Base-by-base conservation (phyloP, 2,113 vertebrate species). In the Ciconia stormi region DNA sequence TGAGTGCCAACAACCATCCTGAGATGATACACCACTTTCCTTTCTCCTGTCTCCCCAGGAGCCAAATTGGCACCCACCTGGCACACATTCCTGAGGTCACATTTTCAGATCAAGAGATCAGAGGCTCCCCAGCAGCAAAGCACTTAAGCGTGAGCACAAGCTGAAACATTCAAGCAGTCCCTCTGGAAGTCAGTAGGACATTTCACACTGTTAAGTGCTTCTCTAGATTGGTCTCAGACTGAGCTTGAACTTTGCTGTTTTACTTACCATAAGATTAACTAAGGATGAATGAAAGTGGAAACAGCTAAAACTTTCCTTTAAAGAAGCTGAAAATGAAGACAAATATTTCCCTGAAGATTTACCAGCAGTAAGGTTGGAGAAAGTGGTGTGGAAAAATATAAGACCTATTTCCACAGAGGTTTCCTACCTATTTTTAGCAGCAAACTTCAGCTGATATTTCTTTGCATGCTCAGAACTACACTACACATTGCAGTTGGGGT, bases 271-370 rank as follows among this genome's bases (percentile, higher is more conserved):
- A 56, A 44, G 32, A 77, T 80, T 93, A 93, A 87, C 71, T 66
- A 88, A 95, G 70, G 58, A 87, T 50, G 38, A 73, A 78, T 2
- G 1, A 58, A 89, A 92, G 29, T 22, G 16, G 53, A 70, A 93
- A 93, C 26, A 86, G 47, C 23, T 66, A 50, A 91, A 95, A 91
- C 29, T 88, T 96, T 62, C 46, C 29, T 85, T 83, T 67, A 90
- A 93, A 94, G 32, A 53, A 93, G 15, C 14, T 86, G 53, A 90
- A 93, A 92, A 93, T 50, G 2, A 84, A 95, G 52, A 78, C 7
- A 90, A 95, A 78, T 79, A 95, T 84, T 95, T 91, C 89, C 62
- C 78, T 32, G 30, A 88, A 83, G 78, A 67, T 34, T 90, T 50
- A 85, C 38, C 23, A 73, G n/a, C 36, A 59, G 32, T 66, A 55